These are phyloP conservation scores for Bubalus kerabau DNA, from an alignment of 2,113 vertebrate genomes.

Conservation along the genomic window DNA sequence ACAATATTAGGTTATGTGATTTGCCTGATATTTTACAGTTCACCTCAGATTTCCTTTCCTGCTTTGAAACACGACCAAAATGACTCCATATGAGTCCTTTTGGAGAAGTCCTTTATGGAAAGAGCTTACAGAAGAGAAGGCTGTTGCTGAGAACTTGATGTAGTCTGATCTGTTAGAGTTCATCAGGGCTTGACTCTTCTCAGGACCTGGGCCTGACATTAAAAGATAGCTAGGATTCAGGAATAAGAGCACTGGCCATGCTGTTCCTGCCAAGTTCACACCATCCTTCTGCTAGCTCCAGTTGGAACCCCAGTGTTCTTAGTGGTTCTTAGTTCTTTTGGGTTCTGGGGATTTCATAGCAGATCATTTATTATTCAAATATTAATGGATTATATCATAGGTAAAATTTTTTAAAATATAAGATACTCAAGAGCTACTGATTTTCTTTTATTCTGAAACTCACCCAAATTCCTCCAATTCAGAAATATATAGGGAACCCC, in stretches of 20 bases:
- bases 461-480: not conserved
- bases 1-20: not conserved
- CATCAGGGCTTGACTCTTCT: not conserved
- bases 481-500: not conserved
- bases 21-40: not conserved
- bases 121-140: not conserved
- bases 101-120: not conserved
- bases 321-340: not conserved
- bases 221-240: not conserved
- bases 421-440: not conserved
- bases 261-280: not conserved
- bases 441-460: not conserved
- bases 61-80: not conserved
- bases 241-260: not conserved
- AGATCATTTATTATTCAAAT: not conserved
- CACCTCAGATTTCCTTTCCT: not conserved
- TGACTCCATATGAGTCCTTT: too few species aligned
- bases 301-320: not conserved
- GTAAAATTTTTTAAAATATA: not conserved
- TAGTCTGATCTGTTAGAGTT: not conserved
- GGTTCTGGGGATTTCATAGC: not conserved
- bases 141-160: not conserved
- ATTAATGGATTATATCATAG: not conserved
- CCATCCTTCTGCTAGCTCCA: not conserved
- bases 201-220: not conserved